Conservation (phyloP, 2,113 vertebrate species). For the Neodon shergylaensis region DNA sequence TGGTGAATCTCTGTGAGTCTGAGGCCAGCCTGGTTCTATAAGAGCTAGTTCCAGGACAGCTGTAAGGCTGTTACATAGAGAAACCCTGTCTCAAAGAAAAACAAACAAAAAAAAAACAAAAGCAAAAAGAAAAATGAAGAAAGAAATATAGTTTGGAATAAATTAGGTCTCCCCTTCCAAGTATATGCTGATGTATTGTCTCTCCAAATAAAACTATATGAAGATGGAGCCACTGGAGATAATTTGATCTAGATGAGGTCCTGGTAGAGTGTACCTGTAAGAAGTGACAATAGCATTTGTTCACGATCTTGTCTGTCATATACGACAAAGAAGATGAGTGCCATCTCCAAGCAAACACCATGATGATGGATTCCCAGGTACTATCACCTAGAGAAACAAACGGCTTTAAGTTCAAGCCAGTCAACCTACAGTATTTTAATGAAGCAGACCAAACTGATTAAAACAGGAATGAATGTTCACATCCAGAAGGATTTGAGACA, state of each 20-base stretch:
- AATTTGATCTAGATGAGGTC: not conserved
- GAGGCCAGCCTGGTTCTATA: no score
- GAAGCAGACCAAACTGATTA: not conserved
- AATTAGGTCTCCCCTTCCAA: not conserved
- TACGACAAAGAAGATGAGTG: not conserved
- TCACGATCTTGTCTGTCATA: not conserved
- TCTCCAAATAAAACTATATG: not conserved
- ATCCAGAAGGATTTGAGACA: not conserved
- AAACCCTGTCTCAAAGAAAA: no score
- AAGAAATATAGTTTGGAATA: not conserved
- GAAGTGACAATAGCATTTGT: not conserved
- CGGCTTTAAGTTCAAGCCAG: not conserved
- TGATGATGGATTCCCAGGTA: not conserved
- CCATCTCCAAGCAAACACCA: not conserved
- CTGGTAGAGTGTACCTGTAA: not conserved
- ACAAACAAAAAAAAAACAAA: no score
- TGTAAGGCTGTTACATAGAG: no score
- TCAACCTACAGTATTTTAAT: no score
- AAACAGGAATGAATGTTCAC: not conserved
- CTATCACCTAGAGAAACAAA: not conserved
- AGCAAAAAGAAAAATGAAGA: rapidly evolving
- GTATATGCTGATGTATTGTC: not conserved
- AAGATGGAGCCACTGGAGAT: not conserved
- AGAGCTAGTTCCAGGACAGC: no score
- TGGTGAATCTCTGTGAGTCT: no score